These are phyloP conservation scores for Drosophila ohnishii DNA, from an alignment of 1,140 invertebrate genomes.

Conservation along the genomic window DNA sequence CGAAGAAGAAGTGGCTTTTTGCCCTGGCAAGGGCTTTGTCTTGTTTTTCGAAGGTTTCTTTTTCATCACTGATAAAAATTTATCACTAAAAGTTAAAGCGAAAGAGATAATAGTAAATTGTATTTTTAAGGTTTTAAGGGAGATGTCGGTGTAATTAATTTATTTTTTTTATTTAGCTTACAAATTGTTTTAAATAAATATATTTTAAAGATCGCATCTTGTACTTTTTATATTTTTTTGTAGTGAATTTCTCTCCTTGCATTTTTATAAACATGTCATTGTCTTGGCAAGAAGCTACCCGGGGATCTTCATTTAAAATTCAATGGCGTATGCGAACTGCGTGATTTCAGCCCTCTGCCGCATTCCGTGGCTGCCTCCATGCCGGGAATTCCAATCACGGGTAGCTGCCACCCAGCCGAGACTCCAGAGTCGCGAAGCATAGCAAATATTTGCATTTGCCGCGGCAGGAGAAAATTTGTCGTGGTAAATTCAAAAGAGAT, in stretches of 20 bases:
- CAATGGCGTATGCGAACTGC: constrained; percentile 69
- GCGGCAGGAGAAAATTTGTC: constrained; percentile 13
- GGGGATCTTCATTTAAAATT: constrained; percentile 75
- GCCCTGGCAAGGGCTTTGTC: constrained; percentile 27
- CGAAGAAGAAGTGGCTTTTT: constrained; percentile 38
- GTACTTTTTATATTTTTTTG: not conserved
- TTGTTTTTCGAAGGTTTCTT: constrained; percentile 16
- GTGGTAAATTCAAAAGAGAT: constrained; percentile 42
- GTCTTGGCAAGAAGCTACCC: constrained; percentile 8
- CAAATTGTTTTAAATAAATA: not conserved
- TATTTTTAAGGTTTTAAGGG: not conserved
- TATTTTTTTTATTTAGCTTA: not conserved
- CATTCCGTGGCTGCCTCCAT: constrained; percentile 36
- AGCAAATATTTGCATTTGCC: constrained; percentile 70
- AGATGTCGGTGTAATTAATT: not conserved
- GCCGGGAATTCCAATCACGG: constrained; percentile 66
- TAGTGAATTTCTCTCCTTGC: constrained; percentile 22
- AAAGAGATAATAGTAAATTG: not conserved
- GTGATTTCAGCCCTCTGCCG: constrained; percentile 64
- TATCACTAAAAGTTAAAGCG: too few species aligned
- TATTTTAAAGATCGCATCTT: not conserved
- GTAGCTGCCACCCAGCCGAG: constrained; percentile 7
- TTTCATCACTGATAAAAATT: constrained; percentile 18
- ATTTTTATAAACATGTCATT: constrained; percentile 71
- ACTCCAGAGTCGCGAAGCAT: constrained; percentile 32